Evolutionary conservation across 2,888 invertebrate genomes (phyloP).

Genomic region (Drosophila niveifrons): DNA sequence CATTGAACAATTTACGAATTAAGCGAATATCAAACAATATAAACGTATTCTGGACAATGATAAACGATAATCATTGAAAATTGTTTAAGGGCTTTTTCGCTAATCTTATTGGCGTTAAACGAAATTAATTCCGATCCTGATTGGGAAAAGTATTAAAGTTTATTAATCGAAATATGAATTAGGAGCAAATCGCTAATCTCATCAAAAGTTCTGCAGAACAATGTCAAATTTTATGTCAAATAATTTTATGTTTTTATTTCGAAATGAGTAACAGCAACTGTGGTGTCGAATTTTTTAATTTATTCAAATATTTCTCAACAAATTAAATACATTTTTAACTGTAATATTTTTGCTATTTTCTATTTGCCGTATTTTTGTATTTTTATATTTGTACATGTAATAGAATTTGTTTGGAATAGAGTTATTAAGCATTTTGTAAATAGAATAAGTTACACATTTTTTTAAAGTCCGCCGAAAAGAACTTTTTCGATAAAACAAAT

Average conservation of each 20-base stretch:
- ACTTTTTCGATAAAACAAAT: slow-evolving; percentile 33
- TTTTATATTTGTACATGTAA: slow-evolving; percentile 51
- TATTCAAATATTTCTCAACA: background rate
- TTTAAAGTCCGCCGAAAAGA: slow-evolving; percentile 49
- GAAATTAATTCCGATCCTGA: background rate
- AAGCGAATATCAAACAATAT: slow-evolving; percentile 32
- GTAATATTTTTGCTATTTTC: slow-evolving; percentile 24
- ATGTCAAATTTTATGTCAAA: slow-evolving; percentile 15
- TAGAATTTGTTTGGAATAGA: slow-evolving; percentile 30
- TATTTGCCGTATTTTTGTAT: slow-evolving; percentile 33
- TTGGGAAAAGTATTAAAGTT: background rate
- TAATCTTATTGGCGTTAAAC: background rate
- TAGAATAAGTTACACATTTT: slow-evolving; percentile 65
- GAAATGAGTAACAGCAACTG: slow-evolving; percentile 1
- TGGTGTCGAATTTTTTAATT: slow-evolving; percentile 12
- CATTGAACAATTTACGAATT: slow-evolving; percentile 49
- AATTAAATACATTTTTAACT: slow-evolving; percentile 13
- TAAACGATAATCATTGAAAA: slow-evolving; percentile 1
- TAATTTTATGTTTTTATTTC: slow-evolving; percentile 13
- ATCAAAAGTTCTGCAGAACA: background rate
- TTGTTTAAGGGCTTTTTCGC: background rate
- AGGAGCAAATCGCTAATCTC: background rate
- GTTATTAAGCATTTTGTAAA: slow-evolving; percentile 61
- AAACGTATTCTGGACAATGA: background rate
- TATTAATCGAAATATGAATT: background rate